Evolutionary conservation across 64 coral and sea anemone species (phyloP), one percentile per base, ranked within the genome.

Genomic region (Catalaphyllia jardinei): DNA sequence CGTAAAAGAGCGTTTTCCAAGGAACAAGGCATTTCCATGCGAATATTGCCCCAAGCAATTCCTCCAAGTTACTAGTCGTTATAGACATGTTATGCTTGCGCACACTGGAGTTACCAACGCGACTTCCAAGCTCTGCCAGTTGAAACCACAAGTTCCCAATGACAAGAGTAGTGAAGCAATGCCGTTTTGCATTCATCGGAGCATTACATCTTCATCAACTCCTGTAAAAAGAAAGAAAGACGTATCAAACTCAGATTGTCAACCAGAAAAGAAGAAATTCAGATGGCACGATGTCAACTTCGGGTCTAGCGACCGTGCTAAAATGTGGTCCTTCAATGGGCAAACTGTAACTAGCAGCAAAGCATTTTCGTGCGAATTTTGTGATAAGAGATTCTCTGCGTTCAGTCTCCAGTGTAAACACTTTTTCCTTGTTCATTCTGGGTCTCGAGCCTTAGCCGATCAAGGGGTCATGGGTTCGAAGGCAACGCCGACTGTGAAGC

Each of bases 361-460:
- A 14, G 52, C 79, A 35, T 62, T 63, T 42, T 59, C 54, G n/a
- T 81, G 79, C 50, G 79, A 7, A 20, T 81, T 61, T 28, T 81
- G 79, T 81, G 18, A 15, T 9, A 79, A 79, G 50, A 63, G 79
- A 16, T 81, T 81, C 29, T 63, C 55, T 62, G 2, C 27, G 2
- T 33, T 17, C 29, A 35, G 55, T 38, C 29, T 61, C 15, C 55
- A 15, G 12, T 81, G 35, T 28, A 63, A 81, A 10, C 79, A 81
- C 29, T 62, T 29, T 55, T 59, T 63, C 6, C 57, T 81, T 63
- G 57, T 38, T 62, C 79, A 81, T 19, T 81, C 79, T 18, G 33
- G 59, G 28, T 81, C 59, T 35, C 13, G 10, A 29, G 29, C 19
- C 19, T 81, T 81, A 59, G 79, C 55, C 33, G 55, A 62, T 15